Evolutionary conservation across 1,140 invertebrate species (phyloP).

Genomic region (Reticulitermes speratus): DNA sequence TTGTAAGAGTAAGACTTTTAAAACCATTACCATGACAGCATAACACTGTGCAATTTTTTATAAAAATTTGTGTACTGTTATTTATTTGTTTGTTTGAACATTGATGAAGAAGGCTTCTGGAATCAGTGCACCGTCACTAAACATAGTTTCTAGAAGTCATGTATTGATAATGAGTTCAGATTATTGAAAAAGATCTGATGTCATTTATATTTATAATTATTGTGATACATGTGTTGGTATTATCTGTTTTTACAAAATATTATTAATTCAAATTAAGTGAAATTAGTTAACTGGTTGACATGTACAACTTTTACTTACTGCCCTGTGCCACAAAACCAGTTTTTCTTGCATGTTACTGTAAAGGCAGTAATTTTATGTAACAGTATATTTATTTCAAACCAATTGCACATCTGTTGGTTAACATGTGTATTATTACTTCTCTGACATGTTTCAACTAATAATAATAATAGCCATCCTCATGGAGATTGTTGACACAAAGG

Average conservation of each 20-base stretch:
- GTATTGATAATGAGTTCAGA: not conserved
- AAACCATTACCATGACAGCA: conserved; percentile 11
- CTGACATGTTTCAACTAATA: no score
- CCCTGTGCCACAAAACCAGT: not conserved
- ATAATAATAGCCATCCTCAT: no score
- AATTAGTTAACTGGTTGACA: not conserved
- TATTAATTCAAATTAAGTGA: not conserved
- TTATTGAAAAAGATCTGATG: not conserved
- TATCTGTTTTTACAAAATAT: conserved; percentile 3
- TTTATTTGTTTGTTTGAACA: not conserved
- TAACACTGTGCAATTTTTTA: conserved; percentile 7
- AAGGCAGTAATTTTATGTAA: not conserved
- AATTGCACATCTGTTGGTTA: no score
- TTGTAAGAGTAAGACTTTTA: not conserved
- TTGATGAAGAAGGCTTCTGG: not conserved
- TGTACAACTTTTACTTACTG: not conserved
- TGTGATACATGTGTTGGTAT: not conserved
- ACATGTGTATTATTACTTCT: no score
- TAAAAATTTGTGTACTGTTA: not conserved
- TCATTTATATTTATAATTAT: not conserved
- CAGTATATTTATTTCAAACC: no score
- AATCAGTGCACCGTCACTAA: not conserved
- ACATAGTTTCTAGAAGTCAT: not conserved
- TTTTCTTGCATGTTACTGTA: not conserved
- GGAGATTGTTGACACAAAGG: no score